Base-by-base conservation (phyloP, 2,113 vertebrate genomes). In the Chauna torquata region DNA sequence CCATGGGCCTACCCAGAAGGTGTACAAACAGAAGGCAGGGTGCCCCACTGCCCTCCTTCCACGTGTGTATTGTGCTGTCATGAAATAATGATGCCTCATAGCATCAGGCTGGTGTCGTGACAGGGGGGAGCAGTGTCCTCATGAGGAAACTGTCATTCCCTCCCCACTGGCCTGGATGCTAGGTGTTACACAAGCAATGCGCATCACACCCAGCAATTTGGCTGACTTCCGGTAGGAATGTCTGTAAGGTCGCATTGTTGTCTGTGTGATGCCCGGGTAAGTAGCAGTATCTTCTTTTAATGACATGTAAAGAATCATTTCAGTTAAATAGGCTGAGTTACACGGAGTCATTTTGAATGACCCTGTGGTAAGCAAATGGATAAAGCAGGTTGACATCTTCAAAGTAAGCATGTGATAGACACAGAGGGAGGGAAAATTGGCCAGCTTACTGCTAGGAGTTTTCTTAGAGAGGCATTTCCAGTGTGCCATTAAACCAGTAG, bases 101-200 rank as follows among this genome's bases (percentile, higher is more conserved):
- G 8, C 57, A 71, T 34, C 77, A 20, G 6, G 24, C 11, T 74
- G 30, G 27, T 58, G 20, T 57, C 1, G 1, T 59, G 59, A 38
- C 1, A 14, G 52, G n/a, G 16, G 8, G 7, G 36, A 58, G 8
- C 8, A 16, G 23, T 69, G 32, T 38, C 34, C 36, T 77, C 38
- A 15, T 1, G 1, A 75, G 17, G 30, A 74, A 72, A 62, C 3
- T 5, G 6, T 7, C 19, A 0, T 13, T 57, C 11, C n/a, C 3
- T 57, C 40, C 19, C 28, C 36, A 3, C 27, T 77, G 9, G 8
- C 54, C 23, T 52, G 71, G 36, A 12, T 77, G 30, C 13, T 6
- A 6, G 8, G 8, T 28, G 30, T 50, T 25, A 52, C 82, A 59
- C 9, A 20, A 52, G 18, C 30, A 40, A 2, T 1, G 0, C 23